Base-by-base conservation (phyloP, 2,797 vertebrate genomes). In the Cossypha niveicapilla region DNA sequence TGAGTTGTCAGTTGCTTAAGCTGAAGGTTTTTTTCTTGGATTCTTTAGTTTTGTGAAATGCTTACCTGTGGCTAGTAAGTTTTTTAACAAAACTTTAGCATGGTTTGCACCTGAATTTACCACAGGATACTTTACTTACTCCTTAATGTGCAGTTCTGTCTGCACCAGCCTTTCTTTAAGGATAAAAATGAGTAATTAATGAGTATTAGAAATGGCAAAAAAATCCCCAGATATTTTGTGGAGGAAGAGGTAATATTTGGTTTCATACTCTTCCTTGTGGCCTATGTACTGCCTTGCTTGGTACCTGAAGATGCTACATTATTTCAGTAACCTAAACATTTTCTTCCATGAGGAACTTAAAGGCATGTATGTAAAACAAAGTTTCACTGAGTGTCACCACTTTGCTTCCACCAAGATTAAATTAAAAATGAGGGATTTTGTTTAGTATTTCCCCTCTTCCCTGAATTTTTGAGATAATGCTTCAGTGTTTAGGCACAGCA, bases 321-420 rank as follows among this genome's bases (percentile, higher is more conserved):
- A 13, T 47, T 79, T 73, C 17, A 60, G 28, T 21, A 54, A 25
- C 3, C 28, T 41, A 51, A 68, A 23, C 3, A 1, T 30, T 54
- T 73, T 25, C 34, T 86, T 44, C 28, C 10, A n/a, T 6, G 7
- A 47, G 13, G 22, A 66, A 13, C 12, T 60, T 65, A 15, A 70
- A 54, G 16, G 4, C 16, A 15, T n/a, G 3, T 7, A 10, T 87
- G 77, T 53, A 23, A 88, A 67, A 63, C 12, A 51, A 82, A 68
- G 2, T 63, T 70, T 82, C 0, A 0, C 9, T 62, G 44, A 54
- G 7, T 63, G 32, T 51, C 23, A 24, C n/a, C 32, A 3, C 42
- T 72, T 83, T 61, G 5, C 5, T 75, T 76, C 88, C 51, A 60
- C 23, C 9, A 34, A 58, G 15, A 44, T 47, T 51, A 41, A 44